A percentile compares a stretch with the other conserved stretches of the same genome.
Conservation (phyloP, 1,140 invertebrate species). For the Xylocopa sonorina region DNA sequence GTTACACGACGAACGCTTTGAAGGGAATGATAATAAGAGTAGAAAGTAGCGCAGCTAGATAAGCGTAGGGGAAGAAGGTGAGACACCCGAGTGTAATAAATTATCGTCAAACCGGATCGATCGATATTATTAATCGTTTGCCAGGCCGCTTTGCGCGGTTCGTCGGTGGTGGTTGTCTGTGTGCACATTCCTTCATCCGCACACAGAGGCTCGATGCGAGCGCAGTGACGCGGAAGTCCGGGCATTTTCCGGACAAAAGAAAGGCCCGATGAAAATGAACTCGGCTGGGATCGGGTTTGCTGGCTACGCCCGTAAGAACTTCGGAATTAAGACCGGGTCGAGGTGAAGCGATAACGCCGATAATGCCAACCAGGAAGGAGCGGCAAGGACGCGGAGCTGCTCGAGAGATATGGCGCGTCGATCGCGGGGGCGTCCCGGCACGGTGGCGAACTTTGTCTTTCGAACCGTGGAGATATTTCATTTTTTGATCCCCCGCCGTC, state of each 20-base stretch:
- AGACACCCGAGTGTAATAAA: too few relatives aligned
- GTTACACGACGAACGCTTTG: neutral
- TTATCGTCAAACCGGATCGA: too few relatives aligned
- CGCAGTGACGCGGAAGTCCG: slow-evolving; percentile 24
- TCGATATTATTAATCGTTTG: too few relatives aligned
- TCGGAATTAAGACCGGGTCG: slow-evolving; percentile 30
- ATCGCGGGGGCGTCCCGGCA: neutral
- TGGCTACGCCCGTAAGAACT: slow-evolving; percentile 6
- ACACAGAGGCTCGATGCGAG: neutral
- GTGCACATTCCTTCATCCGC: neutral
- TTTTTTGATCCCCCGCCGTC: neutral
- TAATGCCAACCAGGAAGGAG: neutral
- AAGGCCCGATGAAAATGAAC: slow-evolving; percentile 24
- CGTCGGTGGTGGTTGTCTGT: neutral
- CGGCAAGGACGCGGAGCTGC: slow-evolving; percentile 11
- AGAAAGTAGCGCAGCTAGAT: too few relatives aligned
- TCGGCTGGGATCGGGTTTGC: slow-evolving; percentile 17
- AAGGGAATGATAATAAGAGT: too few relatives aligned
- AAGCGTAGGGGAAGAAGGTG: too few relatives aligned
- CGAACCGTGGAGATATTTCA: neutral
- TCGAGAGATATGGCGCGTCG: slow-evolving; percentile 21
- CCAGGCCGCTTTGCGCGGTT: too few relatives aligned
- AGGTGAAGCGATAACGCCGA: slow-evolving; percentile 18
- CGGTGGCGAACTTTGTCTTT: neutral
- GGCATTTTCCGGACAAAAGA: slow-evolving; percentile 45